Evolutionary conservation across 2,888 invertebrate genomes (phyloP), one percentile per base, ranked within the genome.

Genomic region (Calephelis perditalis): DNA sequence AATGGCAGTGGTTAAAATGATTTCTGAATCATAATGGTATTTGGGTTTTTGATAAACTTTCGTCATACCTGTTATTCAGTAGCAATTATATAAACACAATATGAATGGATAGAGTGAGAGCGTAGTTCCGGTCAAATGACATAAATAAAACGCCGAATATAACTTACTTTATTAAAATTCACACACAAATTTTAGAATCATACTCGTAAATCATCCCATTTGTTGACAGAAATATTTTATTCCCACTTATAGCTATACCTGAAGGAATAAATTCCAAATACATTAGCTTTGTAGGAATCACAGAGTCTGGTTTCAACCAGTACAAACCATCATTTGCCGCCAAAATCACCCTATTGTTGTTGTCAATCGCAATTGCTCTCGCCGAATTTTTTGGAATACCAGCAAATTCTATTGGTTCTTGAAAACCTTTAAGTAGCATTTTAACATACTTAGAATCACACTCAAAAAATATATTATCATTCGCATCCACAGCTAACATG

Each of bases 381-480:
- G 86, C 87, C 5, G 83, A 71, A 66, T 88, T 84, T 60, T 85
- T 89, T 0, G 77, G 69, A 7, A 90, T 76, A 5, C 89, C 90
- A 37, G 83, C 84, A 73, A 78, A 90, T 56, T 89, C 89, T 47
- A 90, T 76, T 0, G 90, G 82, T 52, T 89, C 90, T 59, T 81
- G 77, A 59, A 86, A 90, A 54, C 79, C 88, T 77, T 78, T 86
- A 0, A 87, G 68, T 59, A 89, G 61, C 49, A 89, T 79, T 66
- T 88, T 89, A 3, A 89, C 81, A 46, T 88, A 89, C 59, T 89
- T 89, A 0, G 89, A 84, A 72, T 88, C 88, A 58, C 90, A 89
- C 73, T 89, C 89, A 45, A 84, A 90, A 62, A 71, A 90, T 4
- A 89, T 67, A 70, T 90, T 90, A 0, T 81, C 85, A 9, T 76